Evolutionary conservation across 2,888 invertebrate genomes (phyloP).

Genomic region (Eristalinus sepulchralis): DNA sequence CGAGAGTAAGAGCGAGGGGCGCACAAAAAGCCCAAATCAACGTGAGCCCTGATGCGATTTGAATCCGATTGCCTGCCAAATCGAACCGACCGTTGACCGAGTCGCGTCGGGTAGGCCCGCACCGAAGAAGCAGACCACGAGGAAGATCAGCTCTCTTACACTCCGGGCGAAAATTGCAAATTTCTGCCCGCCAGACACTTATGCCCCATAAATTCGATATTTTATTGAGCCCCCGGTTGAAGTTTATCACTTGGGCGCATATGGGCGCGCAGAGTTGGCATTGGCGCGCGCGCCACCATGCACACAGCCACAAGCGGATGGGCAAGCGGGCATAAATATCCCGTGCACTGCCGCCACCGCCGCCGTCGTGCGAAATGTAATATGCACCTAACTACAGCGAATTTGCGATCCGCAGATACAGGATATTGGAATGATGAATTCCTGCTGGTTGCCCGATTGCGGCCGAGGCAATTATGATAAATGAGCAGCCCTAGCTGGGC

Average conservation of each 20-base stretch:
- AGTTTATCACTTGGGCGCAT: constrained; percentile 73
- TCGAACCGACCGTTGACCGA: constrained; percentile 34
- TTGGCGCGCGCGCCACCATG: constrained; percentile 52
- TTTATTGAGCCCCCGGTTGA: constrained; percentile 73
- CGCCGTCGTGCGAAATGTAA: constrained; percentile 55
- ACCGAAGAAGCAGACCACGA: constrained; percentile 29
- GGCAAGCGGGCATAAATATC: constrained; percentile 66
- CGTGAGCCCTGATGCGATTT: constrained; percentile 51
- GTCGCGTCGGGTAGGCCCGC: constrained; percentile 12
- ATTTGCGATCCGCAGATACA: constrained; percentile 42
- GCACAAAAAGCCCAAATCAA: constrained; percentile 54
- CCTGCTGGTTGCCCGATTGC: constrained; percentile 69
- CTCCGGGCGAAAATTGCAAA: constrained; percentile 73
- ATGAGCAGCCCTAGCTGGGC: constrained; percentile 66
- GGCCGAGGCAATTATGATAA: constrained; percentile 71
- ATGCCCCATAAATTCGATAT: constrained; percentile 74
- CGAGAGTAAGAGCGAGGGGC: constrained; percentile 2
- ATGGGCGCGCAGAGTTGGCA: constrained; percentile 61
- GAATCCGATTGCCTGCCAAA: constrained; percentile 61
- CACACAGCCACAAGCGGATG: constrained; percentile 25
- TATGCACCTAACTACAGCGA: constrained; percentile 47
- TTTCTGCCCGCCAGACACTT: constrained; percentile 73
- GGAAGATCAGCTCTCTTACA: constrained; percentile 64
- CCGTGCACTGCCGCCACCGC: constrained; percentile 44
- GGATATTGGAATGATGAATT: constrained; percentile 72